phyloP scores from a whole-genome alignment of 2,113 vertebrate genomes.

The Ctenodactylus gundi region DNA sequence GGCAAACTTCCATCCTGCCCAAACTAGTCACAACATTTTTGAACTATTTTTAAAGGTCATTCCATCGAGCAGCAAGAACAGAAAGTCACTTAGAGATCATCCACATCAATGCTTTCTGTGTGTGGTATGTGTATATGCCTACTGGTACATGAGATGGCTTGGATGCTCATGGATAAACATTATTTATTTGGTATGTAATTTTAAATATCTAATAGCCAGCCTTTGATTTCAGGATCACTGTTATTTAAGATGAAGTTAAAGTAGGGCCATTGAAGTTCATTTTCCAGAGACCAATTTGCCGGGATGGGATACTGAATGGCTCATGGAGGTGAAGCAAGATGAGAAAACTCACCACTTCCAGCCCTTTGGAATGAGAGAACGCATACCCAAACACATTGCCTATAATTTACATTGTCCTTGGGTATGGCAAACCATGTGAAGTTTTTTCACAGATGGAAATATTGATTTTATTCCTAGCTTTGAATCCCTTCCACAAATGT shows the following conservation, averaged over 20 bases:
- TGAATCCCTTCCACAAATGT: conserved; percentile 34
- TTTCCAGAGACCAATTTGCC: background rate
- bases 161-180: background rate
- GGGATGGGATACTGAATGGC: background rate
- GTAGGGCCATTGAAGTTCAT: background rate
- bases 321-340: background rate
- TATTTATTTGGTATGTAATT: conserved; percentile 33
- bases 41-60: conserved; percentile 27
- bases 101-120: background rate
- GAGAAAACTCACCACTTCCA: background rate
- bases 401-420: background rate
- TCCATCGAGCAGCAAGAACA: conserved; percentile 32
- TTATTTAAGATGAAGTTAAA: conserved; percentile 26
- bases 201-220: background rate
- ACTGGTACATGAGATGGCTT: background rate
- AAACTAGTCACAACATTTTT: conserved; percentile 3
- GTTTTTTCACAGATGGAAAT: conserved; percentile 19
- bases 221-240: background rate
- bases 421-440: background rate
- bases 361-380: background rate
- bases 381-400: background rate
- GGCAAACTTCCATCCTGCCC: conserved; percentile 23
- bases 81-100: background rate
- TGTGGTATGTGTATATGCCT: background rate
- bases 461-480: background rate